Evolutionary conservation across 2,888 invertebrate genomes (phyloP).

Genomic region (Papilio demoleus): DNA sequence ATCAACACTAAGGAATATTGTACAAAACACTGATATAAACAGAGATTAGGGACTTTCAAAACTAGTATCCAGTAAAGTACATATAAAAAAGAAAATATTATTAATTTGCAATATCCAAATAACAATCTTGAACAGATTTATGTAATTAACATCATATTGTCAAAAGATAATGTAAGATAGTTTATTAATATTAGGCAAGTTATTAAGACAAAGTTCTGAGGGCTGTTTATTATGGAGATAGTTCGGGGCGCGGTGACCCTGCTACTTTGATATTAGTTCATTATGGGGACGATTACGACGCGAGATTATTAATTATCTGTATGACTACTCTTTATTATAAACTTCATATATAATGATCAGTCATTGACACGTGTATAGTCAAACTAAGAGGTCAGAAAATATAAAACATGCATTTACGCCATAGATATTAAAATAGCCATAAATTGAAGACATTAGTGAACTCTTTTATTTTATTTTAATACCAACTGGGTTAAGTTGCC

Average conservation of each 20-base stretch:
- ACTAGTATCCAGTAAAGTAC: too few relatives aligned
- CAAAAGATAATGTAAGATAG: constrained; percentile 11
- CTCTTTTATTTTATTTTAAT: too few relatives aligned
- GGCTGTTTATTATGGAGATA: constrained; percentile 6
- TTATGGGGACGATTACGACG: constrained; percentile 17
- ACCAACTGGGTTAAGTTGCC: too few relatives aligned
- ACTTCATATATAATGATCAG: not conserved
- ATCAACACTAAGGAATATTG: too few relatives aligned
- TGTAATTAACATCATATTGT: not conserved
- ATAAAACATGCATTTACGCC: too few relatives aligned
- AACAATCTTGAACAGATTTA: constrained; percentile 1
- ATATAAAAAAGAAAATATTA: too few relatives aligned
- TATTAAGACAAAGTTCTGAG: constrained; percentile 15
- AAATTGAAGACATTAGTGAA: too few relatives aligned
- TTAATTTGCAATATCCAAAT: not conserved
- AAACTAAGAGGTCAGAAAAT: too few relatives aligned
- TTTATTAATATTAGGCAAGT: constrained; percentile 21
- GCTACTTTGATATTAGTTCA: constrained; percentile 12
- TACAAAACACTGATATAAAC: too few relatives aligned
- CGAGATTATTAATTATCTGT: not conserved
- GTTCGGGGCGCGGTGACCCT: constrained; percentile 7
- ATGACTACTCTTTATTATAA: not conserved
- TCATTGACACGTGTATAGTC: too few relatives aligned
- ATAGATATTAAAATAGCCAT: too few relatives aligned
- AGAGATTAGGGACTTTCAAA: too few relatives aligned